A percentile compares a stretch with the other conserved stretches of the same genome.
phyloP scores from a whole-genome alignment of 2,888 invertebrate species.

The Dorcus parallelipipedus region DNA sequence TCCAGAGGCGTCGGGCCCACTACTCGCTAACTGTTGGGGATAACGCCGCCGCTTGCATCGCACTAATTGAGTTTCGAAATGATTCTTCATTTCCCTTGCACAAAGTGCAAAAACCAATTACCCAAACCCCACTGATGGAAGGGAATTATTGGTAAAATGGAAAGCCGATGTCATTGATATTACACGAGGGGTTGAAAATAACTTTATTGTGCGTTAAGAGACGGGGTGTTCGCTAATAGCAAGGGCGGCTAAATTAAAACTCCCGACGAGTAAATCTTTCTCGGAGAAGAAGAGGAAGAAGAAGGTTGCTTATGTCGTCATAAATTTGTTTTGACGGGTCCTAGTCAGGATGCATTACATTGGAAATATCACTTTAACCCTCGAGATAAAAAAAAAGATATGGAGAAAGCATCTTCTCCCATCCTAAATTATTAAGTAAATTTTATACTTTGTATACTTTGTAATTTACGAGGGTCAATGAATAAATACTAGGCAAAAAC shows the following conservation, averaged over 20 bases:
- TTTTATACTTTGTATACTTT: no score
- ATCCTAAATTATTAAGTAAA: no score
- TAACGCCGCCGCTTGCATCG: constrained; percentile 1
- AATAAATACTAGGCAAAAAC: no score
- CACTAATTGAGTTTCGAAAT: constrained; percentile 7
- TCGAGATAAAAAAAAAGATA: no score
- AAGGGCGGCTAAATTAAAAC: not conserved
- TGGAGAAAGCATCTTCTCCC: no score
- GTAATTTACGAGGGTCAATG: no score
- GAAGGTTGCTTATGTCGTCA: no score
- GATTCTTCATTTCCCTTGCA: constrained; percentile 9
- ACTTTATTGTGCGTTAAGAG: constrained; percentile 33
- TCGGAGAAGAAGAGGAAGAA: no score
- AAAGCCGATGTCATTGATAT: constrained; percentile 38
- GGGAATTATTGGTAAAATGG: constrained; percentile 27
- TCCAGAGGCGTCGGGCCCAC: not conserved
- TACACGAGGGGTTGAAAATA: constrained; percentile 37
- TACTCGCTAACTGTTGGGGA: not conserved
- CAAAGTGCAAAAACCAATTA: constrained; percentile 27
- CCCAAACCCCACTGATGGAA: constrained; percentile 1
- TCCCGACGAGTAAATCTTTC: no score
- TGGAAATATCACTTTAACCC: no score
- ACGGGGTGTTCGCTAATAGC: constrained; percentile 1
- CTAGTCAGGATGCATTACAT: no score
- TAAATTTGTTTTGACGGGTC: no score